Evolutionary conservation across 2,797 vertebrate species (phyloP).

Genomic region (Cryptoblepharus egeriae): DNA sequence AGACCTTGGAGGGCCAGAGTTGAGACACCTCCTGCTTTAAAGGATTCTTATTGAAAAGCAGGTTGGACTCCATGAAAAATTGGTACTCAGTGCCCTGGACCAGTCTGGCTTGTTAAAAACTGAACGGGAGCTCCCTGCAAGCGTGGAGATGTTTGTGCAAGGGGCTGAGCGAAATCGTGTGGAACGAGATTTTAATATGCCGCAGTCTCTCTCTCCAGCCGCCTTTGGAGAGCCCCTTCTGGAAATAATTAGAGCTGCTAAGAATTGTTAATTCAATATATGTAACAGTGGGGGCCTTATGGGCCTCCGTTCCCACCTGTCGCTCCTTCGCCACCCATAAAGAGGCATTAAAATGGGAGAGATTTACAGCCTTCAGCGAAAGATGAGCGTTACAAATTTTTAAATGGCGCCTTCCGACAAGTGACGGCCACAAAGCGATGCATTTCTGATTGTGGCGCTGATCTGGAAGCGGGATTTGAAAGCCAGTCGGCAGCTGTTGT

Average conservation of each 20-base stretch:
- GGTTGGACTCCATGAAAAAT: neutral
- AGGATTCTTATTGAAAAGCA: neutral
- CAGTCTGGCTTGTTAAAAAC: constrained; percentile 11
- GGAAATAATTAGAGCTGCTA: constrained; percentile 38
- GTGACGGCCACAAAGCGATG: neutral
- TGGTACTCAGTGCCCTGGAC: neutral
- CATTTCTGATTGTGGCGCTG: neutral
- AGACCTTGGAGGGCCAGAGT: neutral
- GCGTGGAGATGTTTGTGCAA: neutral
- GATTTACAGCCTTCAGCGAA: constrained; percentile 17
- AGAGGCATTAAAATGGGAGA: constrained; percentile 22
- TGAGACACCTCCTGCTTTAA: neutral
- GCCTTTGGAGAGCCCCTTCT: constrained; percentile 13
- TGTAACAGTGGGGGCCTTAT: constrained; percentile 3
- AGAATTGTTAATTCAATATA: constrained; percentile 33
- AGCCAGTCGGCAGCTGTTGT: constrained; percentile 16
- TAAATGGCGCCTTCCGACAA: constrained; percentile 18
- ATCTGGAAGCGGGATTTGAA: constrained; percentile 11
- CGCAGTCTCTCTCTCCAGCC: constrained; percentile 6
- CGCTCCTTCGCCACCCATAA: constrained; percentile 20
- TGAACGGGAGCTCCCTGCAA: neutral
- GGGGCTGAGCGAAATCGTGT: constrained; percentile 6
- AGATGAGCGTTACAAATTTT: constrained; percentile 12
- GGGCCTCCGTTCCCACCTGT: neutral
- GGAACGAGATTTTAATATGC: constrained; percentile 20